phyloP scores from a whole-genome alignment of 2,888 invertebrate species.

The Ganaspis brasiliensis region DNA sequence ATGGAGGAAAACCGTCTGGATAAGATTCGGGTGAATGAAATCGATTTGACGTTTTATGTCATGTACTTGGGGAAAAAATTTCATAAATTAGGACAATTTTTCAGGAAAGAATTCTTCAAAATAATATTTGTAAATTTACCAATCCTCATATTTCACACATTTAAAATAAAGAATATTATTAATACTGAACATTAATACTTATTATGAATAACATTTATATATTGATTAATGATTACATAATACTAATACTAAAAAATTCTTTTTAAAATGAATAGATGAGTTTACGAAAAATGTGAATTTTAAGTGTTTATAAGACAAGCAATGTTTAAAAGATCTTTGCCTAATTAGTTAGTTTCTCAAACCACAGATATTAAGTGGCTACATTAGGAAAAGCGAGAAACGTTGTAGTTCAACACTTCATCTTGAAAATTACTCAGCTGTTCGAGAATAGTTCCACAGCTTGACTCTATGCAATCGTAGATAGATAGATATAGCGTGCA shows the following conservation, averaged over 20 bases:
- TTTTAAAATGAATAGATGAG: too few species aligned
- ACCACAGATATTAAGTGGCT: conserved; percentile 47
- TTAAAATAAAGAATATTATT: too few species aligned
- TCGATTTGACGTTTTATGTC: conserved; percentile 25
- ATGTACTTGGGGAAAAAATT: not conserved
- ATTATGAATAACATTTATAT: too few species aligned
- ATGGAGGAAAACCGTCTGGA: conserved; percentile 1
- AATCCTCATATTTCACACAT: too few species aligned
- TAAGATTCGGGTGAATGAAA: conserved; percentile 10
- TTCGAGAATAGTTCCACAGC: conserved; percentile 58
- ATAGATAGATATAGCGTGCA: conserved; percentile 66
- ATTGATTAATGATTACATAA: too few species aligned
- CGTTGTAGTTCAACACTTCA: conserved; percentile 66
- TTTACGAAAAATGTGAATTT: too few species aligned
- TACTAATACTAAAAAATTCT: too few species aligned
- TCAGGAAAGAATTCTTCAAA: too few species aligned
- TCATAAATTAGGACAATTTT: not conserved
- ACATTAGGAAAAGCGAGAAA: conserved; percentile 63
- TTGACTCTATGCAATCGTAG: conserved; percentile 54
- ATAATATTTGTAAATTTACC: too few species aligned
- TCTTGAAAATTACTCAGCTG: conserved; percentile 68
- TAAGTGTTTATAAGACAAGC: not conserved
- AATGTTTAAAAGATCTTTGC: not conserved
- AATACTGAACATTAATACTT: too few species aligned
- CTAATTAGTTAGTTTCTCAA: conserved; percentile 5